Evolutionary conservation across 2,797 vertebrate species (phyloP).

Genomic region (Gallinago nigripennis): DNA sequence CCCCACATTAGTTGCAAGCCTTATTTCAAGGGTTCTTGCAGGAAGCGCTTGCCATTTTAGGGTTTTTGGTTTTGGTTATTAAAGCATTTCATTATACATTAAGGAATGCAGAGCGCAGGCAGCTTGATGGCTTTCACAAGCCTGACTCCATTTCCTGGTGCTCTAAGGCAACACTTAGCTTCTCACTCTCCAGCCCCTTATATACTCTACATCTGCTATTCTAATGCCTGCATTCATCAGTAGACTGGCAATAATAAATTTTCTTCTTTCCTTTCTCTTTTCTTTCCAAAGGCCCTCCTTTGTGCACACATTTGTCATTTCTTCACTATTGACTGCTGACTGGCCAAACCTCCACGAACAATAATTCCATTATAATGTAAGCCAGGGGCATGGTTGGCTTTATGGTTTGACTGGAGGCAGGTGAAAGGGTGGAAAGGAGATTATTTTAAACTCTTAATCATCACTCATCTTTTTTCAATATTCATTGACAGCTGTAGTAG

Average conservation of each 20-base stretch:
- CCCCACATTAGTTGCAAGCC: neutral
- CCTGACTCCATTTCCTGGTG: conserved; percentile 73
- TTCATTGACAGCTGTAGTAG: conserved; percentile 41
- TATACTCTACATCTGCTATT: conserved; percentile 76
- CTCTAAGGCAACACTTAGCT: conserved; percentile 74
- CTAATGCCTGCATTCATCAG: conserved; percentile 78
- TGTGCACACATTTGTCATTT: conserved; percentile 25
- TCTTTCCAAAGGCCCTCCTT: conserved; percentile 52
- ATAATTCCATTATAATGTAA: conserved; percentile 49
- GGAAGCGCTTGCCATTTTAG: conserved; percentile 59
- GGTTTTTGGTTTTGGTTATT: conserved; percentile 59
- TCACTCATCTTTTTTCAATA: conserved; percentile 52
- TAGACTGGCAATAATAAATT: conserved; percentile 71
- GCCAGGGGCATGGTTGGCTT: conserved; percentile 35
- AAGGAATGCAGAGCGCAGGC: conserved; percentile 64
- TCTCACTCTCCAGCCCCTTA: conserved; percentile 64
- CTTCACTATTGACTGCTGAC: conserved; percentile 13
- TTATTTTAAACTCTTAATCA: conserved; percentile 60
- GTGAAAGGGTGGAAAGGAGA: conserved; percentile 68
- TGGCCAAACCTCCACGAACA: conserved; percentile 10
- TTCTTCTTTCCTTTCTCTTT: conserved; percentile 63
- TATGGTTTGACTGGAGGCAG: conserved; percentile 55
- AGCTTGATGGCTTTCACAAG: conserved; percentile 74
- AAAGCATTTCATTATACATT: conserved; percentile 70
- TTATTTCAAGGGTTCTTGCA: conserved; percentile 46